Conservation (phyloP, 2,888 invertebrate genomes). For the Euclidia mi region DNA sequence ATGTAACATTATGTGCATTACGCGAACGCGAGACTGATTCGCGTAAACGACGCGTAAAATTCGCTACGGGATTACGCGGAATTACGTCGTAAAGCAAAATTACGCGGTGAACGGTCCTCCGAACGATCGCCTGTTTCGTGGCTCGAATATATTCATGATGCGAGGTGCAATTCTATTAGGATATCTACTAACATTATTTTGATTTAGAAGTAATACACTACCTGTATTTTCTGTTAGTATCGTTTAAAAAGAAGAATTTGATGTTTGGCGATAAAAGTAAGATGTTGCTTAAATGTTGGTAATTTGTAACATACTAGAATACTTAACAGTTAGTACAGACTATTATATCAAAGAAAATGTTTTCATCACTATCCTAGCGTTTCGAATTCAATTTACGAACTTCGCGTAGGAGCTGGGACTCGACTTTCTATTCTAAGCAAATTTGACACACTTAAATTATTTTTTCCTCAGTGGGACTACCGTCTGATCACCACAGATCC, state of each 20-base stretch:
- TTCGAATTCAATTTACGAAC: no score
- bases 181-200: slow-evolving; percentile 6
- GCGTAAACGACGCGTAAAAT: slow-evolving; percentile 68
- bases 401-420: no score
- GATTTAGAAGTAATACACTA: slow-evolving; percentile 2
- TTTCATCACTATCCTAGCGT: no score
- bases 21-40: slow-evolving; percentile 56
- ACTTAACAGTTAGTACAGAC: no score
- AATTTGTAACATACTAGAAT: no score
- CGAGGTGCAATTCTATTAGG: slow-evolving; percentile 7
- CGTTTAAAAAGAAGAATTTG: background rate
- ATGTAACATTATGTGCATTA: slow-evolving; percentile 41
- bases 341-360: no score
- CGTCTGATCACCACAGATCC: no score
- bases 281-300: no score
- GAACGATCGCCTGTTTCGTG: slow-evolving; percentile 50
- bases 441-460: no score
- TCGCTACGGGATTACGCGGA: slow-evolving; percentile 64
- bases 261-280: background rate
- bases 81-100: slow-evolving; percentile 71
- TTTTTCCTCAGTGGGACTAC: no score
- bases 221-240: slow-evolving; percentile 2
- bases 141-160: slow-evolving; percentile 44
- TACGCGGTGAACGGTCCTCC: slow-evolving; percentile 57
- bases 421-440: no score